Base-by-base conservation (phyloP, 2,113 vertebrate genomes). In the Tragelaphus scriptus region DNA sequence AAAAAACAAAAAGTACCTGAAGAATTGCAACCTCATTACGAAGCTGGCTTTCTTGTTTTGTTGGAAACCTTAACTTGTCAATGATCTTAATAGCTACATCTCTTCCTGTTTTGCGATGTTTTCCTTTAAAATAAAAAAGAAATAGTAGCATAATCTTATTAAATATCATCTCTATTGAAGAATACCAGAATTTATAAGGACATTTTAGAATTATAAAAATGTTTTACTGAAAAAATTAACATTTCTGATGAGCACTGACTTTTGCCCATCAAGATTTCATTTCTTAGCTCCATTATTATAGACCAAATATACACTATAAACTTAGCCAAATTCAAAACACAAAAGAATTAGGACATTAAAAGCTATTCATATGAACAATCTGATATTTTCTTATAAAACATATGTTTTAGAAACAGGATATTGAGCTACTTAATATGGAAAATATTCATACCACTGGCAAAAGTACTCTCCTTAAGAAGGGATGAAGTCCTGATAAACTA, bases 61-160 rank as follows among this genome's bases (percentile, higher is more conserved):
- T 99, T 71, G 99, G 99, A 98, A 99, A 99, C 40, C 99, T 99
- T 96, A 99, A 98, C 98, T 99, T 99, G 98, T 99, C 99, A 80
- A 99, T 99, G 98, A 99, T 99, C 98, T 99, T 99, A 98, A 99
- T 99, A 95, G 99, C 99, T 88, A 99, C 99, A 93, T 99, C 99
- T 98, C 99, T 99, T 98, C 99, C 99, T 4, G 99, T 99, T 99
- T 99, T 99, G 90, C 99, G 99, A 98, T 99, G 99, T 98, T 99
- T 99, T 61, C 99, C 99, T 99, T 98, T 63, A 98, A 96, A 97
- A 98, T 88, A 98, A 97, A 98, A 98, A 90, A 51, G 40, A 94
- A 82, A 94, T 5, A 94, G 92, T 75, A 96, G 63, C 15, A 92
- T 58, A 80, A 56, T 56, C 30, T 91, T 96, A 90, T 56, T 91